Evolutionary conservation across 1,140 invertebrate genomes (phyloP).

Genomic region (Yoshiicerus persimilis): DNA sequence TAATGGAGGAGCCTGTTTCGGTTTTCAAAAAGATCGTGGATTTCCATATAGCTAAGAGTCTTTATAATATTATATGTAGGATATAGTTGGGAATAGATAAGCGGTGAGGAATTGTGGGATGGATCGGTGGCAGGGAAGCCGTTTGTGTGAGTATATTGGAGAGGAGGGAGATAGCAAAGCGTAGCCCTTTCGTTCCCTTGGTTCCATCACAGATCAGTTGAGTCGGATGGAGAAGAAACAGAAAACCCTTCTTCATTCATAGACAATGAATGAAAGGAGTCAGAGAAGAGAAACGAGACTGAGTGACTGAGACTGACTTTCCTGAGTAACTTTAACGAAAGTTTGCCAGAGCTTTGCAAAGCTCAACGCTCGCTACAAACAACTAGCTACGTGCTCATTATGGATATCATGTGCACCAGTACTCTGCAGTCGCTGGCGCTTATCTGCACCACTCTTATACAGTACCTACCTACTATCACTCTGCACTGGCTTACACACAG

Average conservation of each 20-base stretch:
- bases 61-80: background rate
- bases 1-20: background rate
- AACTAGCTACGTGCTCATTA: background rate
- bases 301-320: background rate
- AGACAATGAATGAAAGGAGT: conserved; percentile 12
- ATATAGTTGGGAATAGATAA: background rate
- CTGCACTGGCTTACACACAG: too few relatives aligned
- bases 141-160: background rate
- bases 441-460: background rate
- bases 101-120: background rate
- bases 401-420: background rate
- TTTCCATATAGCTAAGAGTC: background rate
- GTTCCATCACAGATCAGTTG: conserved; percentile 1
- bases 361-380: background rate
- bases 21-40: too few relatives aligned
- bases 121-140: too few relatives aligned
- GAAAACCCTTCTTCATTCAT: conserved; percentile 36
- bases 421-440: too few relatives aligned
- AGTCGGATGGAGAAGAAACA: conserved; percentile 27
- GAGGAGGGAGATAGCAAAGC: background rate
- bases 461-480: background rate
- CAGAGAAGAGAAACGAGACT: background rate
- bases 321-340: background rate
- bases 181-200: background rate
- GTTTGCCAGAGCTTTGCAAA: background rate